Evolutionary conservation across 2,888 invertebrate species (phyloP).

Genomic region (Archips xylosteana): DNA sequence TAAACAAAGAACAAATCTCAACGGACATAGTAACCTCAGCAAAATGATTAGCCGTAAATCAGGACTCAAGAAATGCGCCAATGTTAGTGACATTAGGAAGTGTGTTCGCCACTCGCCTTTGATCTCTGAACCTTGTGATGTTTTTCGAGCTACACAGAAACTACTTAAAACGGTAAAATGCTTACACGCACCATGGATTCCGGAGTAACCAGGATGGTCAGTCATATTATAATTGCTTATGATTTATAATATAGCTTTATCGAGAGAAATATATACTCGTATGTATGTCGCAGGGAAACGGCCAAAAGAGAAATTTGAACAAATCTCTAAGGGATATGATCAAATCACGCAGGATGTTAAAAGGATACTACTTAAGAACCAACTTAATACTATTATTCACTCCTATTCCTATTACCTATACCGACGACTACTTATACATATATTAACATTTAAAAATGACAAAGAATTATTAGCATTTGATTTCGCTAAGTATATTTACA

Average conservation of each 20-base stretch:
- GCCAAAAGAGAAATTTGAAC: too few species aligned
- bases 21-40: not conserved
- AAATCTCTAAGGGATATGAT: too few species aligned
- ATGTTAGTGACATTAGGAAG: conserved; percentile 23
- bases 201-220: not conserved
- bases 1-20: not conserved
- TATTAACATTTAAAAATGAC: not conserved
- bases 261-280: not conserved
- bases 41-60: conserved; percentile 1
- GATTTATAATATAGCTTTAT: too few species aligned
- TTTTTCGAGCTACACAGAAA: conserved; percentile 30
- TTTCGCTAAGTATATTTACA: conserved; percentile 25
- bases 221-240: not conserved
- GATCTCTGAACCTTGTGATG: conserved; percentile 38
- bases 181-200: conserved; percentile 2
- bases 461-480: not conserved
- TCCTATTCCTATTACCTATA: too few species aligned
- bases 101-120: conserved; percentile 24
- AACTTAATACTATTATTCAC: too few species aligned
- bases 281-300: too few species aligned
- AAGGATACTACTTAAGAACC: too few species aligned
- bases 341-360: too few species aligned
- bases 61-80: conserved; percentile 8
- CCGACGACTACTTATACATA: not conserved
- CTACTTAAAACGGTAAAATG: conserved; percentile 24